Percentiles rank a stretch among this genome's conserved stretches.
Evolutionary conservation across 2,797 vertebrate species (phyloP).

Genomic region (Cryptoblepharus egeriae): DNA sequence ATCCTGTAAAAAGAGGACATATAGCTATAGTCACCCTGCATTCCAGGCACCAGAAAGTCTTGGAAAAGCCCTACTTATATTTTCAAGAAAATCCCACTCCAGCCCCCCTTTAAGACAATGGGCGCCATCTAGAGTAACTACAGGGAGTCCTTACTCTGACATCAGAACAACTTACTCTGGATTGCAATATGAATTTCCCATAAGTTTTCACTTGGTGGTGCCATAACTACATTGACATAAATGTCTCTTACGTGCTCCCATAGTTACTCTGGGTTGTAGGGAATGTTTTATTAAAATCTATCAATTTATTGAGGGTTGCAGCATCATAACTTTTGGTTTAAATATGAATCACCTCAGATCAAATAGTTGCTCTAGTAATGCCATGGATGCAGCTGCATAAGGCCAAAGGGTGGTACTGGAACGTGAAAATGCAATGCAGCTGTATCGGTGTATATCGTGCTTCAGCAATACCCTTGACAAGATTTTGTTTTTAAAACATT

Average conservation of each 20-base stretch:
- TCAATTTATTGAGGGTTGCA: background rate
- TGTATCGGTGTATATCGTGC: slow-evolving; percentile 2
- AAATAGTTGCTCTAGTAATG: slow-evolving; percentile 21
- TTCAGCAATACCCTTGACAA: background rate
- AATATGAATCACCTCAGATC: slow-evolving; percentile 6
- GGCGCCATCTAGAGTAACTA: too few species aligned
- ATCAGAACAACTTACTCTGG: too few species aligned
- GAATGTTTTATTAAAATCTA: slow-evolving; percentile 1
- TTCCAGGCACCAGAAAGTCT: background rate
- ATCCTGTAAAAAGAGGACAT: too few species aligned
- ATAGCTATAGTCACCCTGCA: too few species aligned
- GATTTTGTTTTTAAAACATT: background rate
- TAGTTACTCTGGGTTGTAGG: too few species aligned
- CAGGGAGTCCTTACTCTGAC: too few species aligned
- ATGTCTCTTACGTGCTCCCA: too few species aligned
- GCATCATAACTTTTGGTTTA: background rate
- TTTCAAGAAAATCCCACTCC: slow-evolving; percentile 14
- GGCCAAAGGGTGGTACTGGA: slow-evolving; percentile 2
- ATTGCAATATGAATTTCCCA: too few species aligned
- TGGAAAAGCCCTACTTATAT: background rate
- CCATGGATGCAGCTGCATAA: background rate
- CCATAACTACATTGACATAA: too few species aligned
- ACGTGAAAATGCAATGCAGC: background rate
- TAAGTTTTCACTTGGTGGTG: too few species aligned
- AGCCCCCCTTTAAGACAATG: background rate